phyloP scores from a whole-genome alignment of 2,797 vertebrate genomes.

The Crocodylus rhombifer region DNA sequence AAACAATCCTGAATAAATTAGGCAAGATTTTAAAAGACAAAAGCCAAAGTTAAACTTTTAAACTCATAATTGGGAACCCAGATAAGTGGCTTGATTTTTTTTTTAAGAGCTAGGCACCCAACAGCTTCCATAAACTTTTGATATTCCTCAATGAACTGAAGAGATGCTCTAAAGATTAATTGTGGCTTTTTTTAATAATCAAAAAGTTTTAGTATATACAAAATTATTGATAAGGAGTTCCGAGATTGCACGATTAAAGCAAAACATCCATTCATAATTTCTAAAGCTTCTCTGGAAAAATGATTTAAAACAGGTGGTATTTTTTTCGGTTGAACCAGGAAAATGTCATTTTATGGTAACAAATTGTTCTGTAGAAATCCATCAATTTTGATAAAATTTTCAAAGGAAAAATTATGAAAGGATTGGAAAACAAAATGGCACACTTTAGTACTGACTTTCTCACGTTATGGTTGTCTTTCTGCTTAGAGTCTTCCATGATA shows the following conservation, averaged over 20 bases:
- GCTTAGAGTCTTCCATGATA: fast-evolving
- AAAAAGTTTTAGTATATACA: not conserved
- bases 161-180: too few relatives aligned
- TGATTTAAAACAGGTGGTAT: not conserved
- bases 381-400: fast-evolving
- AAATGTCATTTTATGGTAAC: not conserved
- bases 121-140: not conserved
- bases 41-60: not conserved
- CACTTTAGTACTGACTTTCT: not conserved
- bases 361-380: not conserved
- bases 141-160: too few relatives aligned
- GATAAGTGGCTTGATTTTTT: not conserved
- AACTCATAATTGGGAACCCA: not conserved
- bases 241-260: not conserved
- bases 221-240: not conserved
- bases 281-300: not conserved
- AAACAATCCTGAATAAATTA: not conserved
- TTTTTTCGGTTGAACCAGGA: not conserved
- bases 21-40: not conserved
- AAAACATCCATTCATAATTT: not conserved
- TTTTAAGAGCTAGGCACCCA: not conserved
- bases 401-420: not conserved
- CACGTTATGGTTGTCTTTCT: not conserved
- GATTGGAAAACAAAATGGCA: not conserved
- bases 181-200: not conserved